Conservation (phyloP, 2,113 vertebrate species). For the Rhodinocichla rosea region DNA sequence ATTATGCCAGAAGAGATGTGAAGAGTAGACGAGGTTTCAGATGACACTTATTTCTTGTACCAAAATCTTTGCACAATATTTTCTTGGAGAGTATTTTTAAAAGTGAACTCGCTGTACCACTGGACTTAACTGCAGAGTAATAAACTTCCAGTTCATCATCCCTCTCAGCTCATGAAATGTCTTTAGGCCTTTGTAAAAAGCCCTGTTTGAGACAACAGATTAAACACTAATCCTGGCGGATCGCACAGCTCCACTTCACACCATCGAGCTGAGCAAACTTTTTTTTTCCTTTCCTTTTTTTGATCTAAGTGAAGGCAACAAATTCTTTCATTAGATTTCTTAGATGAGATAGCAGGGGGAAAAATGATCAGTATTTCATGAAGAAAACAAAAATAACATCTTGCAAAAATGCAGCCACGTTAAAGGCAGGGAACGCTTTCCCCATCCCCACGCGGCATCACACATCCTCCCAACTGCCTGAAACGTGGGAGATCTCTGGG, state of each 20-base stretch:
- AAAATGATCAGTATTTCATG: background rate
- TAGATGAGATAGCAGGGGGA: slow-evolving; percentile 12
- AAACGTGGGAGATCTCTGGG: background rate
- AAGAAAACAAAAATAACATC: background rate
- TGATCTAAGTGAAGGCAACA: slow-evolving; percentile 51
- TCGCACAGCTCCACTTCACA: slow-evolving; percentile 30
- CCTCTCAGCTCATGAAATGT: slow-evolving; percentile 41
- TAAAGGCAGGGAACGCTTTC: background rate
- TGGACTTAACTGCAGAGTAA: slow-evolving; percentile 26
- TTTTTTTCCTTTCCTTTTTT: background rate
- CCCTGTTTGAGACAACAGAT: slow-evolving; percentile 37
- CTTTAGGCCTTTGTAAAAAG: slow-evolving; percentile 31
- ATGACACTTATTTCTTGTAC: background rate
- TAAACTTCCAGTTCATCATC: slow-evolving; percentile 29
- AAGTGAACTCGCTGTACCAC: slow-evolving; percentile 42
- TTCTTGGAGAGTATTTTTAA: slow-evolving; percentile 29
- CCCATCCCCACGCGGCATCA: background rate
- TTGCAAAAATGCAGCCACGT: background rate
- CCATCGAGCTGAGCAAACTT: background rate
- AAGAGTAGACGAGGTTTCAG: background rate
- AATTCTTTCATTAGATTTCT: slow-evolving; percentile 25
- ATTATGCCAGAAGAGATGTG: background rate
- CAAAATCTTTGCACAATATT: background rate
- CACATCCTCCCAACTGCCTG: background rate
- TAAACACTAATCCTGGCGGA: slow-evolving; percentile 27